Evolutionary conservation across 2,888 invertebrate genomes (phyloP), one percentile per base, ranked within the genome.

Genomic region (Holacanthella duospinosa): DNA sequence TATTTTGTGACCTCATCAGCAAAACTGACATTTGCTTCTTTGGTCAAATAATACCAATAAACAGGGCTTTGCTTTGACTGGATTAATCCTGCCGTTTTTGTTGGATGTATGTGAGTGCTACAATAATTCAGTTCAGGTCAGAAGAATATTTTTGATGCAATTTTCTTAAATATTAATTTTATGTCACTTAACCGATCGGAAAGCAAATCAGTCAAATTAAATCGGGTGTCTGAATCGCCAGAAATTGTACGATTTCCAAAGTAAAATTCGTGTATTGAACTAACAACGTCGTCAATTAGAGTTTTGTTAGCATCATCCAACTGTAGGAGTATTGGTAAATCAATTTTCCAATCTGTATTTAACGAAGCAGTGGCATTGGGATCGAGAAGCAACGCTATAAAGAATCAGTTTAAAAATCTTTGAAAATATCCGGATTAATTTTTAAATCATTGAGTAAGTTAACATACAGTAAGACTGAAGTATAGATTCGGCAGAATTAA

Each of bases 181-280:
- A 6, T 36, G n/a, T n/a, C n/a, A n/a, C n/a, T 36, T 3, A 36
- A 29, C 43, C 61, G 27, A 29, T 61, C 61, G 2, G 61, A 61
- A n/a, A 61, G 26, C 56, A 61, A 16, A 27, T 61, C 43, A 2
- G 61, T 61, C 43, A 61, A 56, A 43, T 61, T 61, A 36, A 25
- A 61, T n/a, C 61, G 19, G 2, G 61, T 61, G 6, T 61, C 56
- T 4, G 21, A 9, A 21, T 48, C 4, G 21, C 48, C 12, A 29
- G n/a, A 27, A 3, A 61, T 24, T 12, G 55, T 21, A 56, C 57
- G n/a, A 21, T 59, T 48, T 21, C 59, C 59, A 59, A 59, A 59
- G 24, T 59, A 59, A 28, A 59, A 59, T 6, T 59, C 12, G 24
- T 43, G 59, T 21, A 59, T 43, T 59, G 2, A 25, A 6, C 44